A percentile compares a stretch with the other conserved stretches of the same genome.
Conservation (phyloP, 2,113 vertebrate genomes). For the Myiozetetes cayanensis region DNA sequence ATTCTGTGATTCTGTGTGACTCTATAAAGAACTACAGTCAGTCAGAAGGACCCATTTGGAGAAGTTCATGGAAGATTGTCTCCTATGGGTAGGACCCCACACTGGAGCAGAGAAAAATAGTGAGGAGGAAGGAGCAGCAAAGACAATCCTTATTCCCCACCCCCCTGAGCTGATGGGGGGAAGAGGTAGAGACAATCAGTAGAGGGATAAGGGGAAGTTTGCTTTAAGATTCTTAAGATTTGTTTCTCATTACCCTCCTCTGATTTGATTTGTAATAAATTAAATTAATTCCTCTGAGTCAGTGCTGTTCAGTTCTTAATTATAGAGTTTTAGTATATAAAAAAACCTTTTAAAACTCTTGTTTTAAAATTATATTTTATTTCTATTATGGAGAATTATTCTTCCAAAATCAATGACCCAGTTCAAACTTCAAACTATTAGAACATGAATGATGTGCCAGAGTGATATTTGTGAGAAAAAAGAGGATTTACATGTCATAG, state of each 20-base stretch:
- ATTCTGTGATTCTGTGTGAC: too few relatives aligned
- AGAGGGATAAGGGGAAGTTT: too few relatives aligned
- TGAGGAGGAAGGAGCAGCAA: background rate
- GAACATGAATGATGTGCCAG: background rate
- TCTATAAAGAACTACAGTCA: background rate
- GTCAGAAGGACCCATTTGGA: background rate
- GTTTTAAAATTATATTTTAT: background rate
- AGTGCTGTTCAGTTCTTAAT: background rate
- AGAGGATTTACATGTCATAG: background rate
- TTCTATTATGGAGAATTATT: background rate
- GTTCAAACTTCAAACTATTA: background rate
- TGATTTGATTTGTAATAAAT: background rate
- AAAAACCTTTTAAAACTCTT: background rate
- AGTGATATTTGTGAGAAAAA: background rate
- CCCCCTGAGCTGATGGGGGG: fast-evolving
- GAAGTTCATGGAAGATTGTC: background rate
- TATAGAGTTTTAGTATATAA: background rate
- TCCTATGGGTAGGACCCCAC: fast-evolving
- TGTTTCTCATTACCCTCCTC: background rate
- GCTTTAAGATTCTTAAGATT: too few relatives aligned
- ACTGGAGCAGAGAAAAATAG: background rate
- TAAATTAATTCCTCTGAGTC: background rate
- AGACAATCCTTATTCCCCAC: fast-evolving
- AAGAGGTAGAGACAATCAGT: background rate
- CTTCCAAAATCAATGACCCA: background rate